These are phyloP conservation scores for Taeniopygia guttata DNA, from an alignment of 2,797 vertebrate genomes.

Conservation along the genomic window DNA sequence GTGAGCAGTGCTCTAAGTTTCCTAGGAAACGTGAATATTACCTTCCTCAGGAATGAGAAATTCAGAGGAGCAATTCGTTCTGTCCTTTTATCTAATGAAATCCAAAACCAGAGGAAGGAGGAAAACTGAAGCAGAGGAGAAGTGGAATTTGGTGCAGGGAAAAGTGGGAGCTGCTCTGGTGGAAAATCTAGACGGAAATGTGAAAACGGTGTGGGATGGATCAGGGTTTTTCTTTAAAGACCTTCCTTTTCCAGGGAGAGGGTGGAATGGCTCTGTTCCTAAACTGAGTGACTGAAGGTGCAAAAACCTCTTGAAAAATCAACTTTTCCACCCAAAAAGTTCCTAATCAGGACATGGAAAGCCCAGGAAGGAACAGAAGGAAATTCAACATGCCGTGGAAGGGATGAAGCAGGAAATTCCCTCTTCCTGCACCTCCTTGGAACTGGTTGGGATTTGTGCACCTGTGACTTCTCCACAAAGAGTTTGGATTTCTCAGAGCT, in stretches of 20 bases:
- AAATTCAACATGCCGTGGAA: not conserved
- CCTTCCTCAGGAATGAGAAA: not conserved
- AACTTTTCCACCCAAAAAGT: not conserved
- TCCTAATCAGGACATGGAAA: not conserved
- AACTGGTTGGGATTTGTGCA: not conserved
- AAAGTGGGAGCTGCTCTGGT: not conserved
- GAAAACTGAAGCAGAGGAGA: not conserved
- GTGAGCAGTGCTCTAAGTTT: not conserved
- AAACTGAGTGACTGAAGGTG: not conserved
- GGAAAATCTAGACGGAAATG: not conserved
- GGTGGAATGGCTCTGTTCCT: not conserved
- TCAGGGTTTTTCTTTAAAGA: not conserved
- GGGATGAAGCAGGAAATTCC: not conserved
- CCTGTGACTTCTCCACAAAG: not conserved
- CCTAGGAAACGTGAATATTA: slow-evolving; percentile 18
- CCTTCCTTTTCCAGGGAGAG: not conserved
- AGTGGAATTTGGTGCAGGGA: not conserved
- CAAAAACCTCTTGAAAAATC: not conserved
- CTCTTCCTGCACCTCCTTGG: not conserved
- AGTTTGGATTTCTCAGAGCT: not conserved
- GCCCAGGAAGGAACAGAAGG: too few species aligned
- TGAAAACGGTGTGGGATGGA: not conserved
- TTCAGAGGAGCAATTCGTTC: not conserved
- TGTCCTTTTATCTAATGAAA: not conserved
- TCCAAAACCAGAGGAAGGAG: not conserved